These are phyloP conservation scores for Turnix velox DNA, from an alignment of 2,113 vertebrate species.

Conservation along the genomic window DNA sequence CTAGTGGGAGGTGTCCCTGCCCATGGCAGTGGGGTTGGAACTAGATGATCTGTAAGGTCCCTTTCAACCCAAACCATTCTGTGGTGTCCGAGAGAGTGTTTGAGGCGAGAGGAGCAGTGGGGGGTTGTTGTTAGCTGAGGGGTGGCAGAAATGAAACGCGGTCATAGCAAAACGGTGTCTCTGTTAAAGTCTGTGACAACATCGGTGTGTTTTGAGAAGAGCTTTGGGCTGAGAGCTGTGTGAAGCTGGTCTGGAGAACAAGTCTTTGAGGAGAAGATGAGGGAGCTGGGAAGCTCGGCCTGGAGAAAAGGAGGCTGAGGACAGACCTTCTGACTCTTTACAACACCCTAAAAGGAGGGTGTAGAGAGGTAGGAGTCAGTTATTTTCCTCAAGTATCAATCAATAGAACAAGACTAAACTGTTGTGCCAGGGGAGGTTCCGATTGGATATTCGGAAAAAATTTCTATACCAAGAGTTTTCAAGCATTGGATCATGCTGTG, in stretches of 20 bases:
- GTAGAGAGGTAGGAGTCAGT: no score
- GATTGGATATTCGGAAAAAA: not conserved
- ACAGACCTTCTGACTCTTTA: not conserved
- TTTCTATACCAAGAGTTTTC: not conserved
- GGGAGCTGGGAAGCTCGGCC: not conserved
- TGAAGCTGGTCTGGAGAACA: not conserved
- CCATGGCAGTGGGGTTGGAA: no score
- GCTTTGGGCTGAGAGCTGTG: not conserved
- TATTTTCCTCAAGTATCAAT: not conserved
- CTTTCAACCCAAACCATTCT: no score
- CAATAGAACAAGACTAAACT: not conserved
- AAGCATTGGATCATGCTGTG: not conserved
- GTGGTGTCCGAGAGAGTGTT: no score
- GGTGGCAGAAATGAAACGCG: not conserved
- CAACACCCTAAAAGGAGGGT: not conserved
- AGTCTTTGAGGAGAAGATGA: not conserved
- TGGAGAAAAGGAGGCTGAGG: not conserved
- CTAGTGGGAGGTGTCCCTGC: no score
- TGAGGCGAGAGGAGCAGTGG: not conserved
- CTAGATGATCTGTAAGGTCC: no score
- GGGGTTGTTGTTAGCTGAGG: rapidly evolving
- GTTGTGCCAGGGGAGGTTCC: not conserved
- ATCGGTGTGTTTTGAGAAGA: rapidly evolving
- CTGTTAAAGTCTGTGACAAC: rapidly evolving
- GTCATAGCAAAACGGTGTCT: rapidly evolving